These are phyloP conservation scores for Pediacus dermestoides DNA, from an alignment of 2,888 invertebrate species.

Conservation along the genomic window DNA sequence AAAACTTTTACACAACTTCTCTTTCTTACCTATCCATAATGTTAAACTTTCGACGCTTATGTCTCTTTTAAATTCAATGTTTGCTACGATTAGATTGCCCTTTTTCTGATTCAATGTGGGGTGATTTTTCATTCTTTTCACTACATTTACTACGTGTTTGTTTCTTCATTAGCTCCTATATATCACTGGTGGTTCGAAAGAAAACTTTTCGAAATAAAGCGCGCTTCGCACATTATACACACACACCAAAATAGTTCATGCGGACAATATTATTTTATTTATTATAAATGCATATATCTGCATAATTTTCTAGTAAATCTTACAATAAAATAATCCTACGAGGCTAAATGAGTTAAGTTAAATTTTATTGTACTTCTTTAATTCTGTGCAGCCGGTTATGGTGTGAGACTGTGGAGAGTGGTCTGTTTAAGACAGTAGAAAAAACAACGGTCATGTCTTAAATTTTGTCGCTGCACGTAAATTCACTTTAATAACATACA, in stretches of 20 bases:
- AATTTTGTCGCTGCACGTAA: conserved; percentile 40
- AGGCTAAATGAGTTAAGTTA: conserved; percentile 18
- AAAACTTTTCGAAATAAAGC: too few relatives aligned
- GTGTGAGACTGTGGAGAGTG: too few relatives aligned
- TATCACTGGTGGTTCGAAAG: conserved; percentile 2
- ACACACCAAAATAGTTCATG: too few relatives aligned
- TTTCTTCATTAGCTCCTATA: conserved; percentile 10
- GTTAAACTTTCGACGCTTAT: conserved; percentile 37
- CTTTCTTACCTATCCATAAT: conserved; percentile 33
- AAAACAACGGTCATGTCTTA: conserved; percentile 31
- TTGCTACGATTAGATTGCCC: conserved; percentile 20
- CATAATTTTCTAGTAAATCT: too few relatives aligned
- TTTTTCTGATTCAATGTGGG: conserved; percentile 2
- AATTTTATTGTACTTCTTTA: conserved; percentile 23
- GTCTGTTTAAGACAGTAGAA: conserved; percentile 25
- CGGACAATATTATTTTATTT: too few relatives aligned
- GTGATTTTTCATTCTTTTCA: conserved; percentile 22
- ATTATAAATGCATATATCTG: too few relatives aligned
- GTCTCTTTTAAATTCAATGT: conserved; percentile 38
- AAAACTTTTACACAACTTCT: conserved; percentile 35
- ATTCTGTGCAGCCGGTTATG: too few relatives aligned
- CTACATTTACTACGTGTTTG: conserved; percentile 16
- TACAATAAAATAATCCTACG: conserved; percentile 18
- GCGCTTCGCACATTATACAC: too few relatives aligned
- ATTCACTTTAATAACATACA: conserved; percentile 48